Evolutionary conservation across 2,113 vertebrate genomes (phyloP).

Genomic region (Lophura nycthemera): DNA sequence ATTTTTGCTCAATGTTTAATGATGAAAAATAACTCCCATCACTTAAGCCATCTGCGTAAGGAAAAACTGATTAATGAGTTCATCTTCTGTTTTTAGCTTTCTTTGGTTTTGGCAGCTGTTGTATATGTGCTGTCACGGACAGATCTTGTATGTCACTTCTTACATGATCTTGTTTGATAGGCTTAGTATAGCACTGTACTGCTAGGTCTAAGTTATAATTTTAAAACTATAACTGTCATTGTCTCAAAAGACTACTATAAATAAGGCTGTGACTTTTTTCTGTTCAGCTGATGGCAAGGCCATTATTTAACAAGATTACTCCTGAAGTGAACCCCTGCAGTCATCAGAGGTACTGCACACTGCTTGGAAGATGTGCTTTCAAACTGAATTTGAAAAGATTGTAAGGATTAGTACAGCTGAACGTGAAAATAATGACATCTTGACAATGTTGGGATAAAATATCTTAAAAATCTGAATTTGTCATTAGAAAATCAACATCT

Average conservation of each 20-base stretch:
- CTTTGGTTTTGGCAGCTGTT: background rate
- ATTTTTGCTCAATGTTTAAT: background rate
- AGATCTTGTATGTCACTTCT: background rate
- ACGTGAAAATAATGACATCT: conserved; percentile 17
- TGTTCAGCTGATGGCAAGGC: background rate
- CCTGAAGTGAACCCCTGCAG: conserved; percentile 26
- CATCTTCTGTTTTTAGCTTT: background rate
- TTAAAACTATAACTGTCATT: background rate
- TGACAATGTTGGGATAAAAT: background rate
- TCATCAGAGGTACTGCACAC: background rate
- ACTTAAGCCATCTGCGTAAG: background rate
- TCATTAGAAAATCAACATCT: background rate
- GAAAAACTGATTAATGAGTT: background rate
- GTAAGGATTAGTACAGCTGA: conserved; percentile 18
- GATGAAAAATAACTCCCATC: background rate
- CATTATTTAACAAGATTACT: conserved; percentile 29
- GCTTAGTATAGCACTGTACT: background rate
- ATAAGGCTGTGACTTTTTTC: background rate
- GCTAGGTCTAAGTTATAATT: background rate
- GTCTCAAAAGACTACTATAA: background rate
- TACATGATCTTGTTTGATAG: background rate
- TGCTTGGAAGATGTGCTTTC: background rate
- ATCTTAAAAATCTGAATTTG: background rate
- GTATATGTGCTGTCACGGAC: background rate
- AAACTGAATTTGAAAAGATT: background rate